These are phyloP conservation scores for Coryphaenoides rupestris DNA, from an alignment of 2,113 vertebrate species.

Conservation along the genomic window DNA sequence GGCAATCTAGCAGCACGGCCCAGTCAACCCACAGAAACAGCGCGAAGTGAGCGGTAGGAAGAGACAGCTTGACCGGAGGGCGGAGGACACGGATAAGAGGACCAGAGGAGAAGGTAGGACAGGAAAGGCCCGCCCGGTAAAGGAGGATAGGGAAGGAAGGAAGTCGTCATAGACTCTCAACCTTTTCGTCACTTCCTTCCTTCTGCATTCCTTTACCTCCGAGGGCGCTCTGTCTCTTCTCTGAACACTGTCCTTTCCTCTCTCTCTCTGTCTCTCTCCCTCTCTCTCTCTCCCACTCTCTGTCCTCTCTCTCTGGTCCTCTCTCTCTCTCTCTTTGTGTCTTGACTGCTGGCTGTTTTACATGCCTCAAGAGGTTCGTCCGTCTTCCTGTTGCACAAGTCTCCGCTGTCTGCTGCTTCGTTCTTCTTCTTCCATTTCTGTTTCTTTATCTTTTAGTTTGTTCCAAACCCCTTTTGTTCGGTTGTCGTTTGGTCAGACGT, in stretches of 20 bases:
- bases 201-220: too few relatives aligned
- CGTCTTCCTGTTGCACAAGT: constrained; percentile 64
- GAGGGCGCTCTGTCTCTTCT: constrained; percentile 7
- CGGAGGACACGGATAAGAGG: too few relatives aligned
- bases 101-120: too few relatives aligned
- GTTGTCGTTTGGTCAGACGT: neutral
- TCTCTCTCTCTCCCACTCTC: constrained; percentile 24
- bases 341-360: constrained; percentile 62
- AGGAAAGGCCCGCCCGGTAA: too few relatives aligned
- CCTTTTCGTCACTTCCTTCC: too few relatives aligned
- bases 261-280: neutral
- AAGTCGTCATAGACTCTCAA: too few relatives aligned
- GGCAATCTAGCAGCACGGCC: too few relatives aligned
- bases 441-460: neutral
- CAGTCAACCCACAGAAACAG: too few relatives aligned
- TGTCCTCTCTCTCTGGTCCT: constrained; percentile 42
- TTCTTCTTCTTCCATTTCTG: constrained; percentile 23
- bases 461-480: constrained; percentile 45
- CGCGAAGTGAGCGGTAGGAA: too few relatives aligned
- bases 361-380: constrained; percentile 64
- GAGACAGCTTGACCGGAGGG: too few relatives aligned
- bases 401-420: constrained; percentile 67
- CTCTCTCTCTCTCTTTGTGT: constrained; percentile 32
- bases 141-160: too few relatives aligned
- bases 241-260: neutral